These are phyloP conservation scores for Promerops cafer DNA, from an alignment of 2,113 vertebrate species.

Conservation along the genomic window DNA sequence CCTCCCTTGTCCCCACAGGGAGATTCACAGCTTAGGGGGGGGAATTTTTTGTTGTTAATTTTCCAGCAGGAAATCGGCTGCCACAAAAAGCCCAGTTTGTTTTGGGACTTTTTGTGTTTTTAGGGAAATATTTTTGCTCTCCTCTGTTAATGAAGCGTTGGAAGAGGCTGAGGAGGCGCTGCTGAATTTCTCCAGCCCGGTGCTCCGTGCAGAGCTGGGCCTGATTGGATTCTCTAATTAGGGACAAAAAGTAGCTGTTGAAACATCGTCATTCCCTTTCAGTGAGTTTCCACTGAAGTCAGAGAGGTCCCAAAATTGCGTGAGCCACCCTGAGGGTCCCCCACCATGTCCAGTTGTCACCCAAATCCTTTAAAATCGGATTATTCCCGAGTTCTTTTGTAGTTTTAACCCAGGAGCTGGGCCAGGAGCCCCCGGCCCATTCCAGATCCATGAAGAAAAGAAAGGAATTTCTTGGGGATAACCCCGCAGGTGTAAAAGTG, in stretches of 20 bases:
- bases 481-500: neutral
- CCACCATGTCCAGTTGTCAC: accelerated
- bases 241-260: neutral
- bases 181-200: neutral
- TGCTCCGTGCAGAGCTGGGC: neutral
- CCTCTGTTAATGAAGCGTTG: neutral
- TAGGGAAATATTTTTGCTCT: neutral
- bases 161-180: neutral
- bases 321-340: neutral
- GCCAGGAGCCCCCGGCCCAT: neutral
- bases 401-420: neutral
- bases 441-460: neutral
- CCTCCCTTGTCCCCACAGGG: accelerated
- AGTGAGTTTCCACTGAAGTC: neutral
- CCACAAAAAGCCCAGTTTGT: neutral
- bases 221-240: neutral
- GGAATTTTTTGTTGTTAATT: accelerated
- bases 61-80: neutral
- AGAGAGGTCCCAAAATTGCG: accelerated
- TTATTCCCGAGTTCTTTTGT: neutral
- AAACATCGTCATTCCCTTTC: neutral
- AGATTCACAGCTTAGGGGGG: accelerated
- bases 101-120: neutral
- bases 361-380: neutral
- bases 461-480: neutral